These are phyloP conservation scores for Sebastolobus alascanus DNA, from an alignment of 2,797 vertebrate species.

Conservation along the genomic window DNA sequence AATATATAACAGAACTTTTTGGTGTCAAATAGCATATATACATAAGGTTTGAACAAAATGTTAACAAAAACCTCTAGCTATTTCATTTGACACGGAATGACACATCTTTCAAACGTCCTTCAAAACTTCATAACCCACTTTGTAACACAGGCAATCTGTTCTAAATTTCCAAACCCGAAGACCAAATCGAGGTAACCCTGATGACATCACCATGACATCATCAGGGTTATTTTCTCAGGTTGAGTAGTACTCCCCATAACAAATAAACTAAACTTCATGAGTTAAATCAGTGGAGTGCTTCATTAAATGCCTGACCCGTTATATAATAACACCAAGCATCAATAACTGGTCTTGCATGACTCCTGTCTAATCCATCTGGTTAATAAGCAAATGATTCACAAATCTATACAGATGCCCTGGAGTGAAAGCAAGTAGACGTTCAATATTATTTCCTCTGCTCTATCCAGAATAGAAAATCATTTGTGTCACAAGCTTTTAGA, in stretches of 20 bases:
- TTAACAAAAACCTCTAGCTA: not conserved
- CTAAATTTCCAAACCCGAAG: not conserved
- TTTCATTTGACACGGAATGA: not conserved
- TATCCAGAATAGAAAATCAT: not conserved
- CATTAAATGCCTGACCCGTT: constrained; percentile 3
- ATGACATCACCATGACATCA: not conserved
- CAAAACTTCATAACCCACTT: not conserved
- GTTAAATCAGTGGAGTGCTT: not conserved
- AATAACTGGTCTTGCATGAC: not conserved
- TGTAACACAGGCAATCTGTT: too few relatives aligned
- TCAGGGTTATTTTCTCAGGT: not conserved
- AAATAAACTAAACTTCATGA: not conserved
- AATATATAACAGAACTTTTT: not conserved
- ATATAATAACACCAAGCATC: not conserved
- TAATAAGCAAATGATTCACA: constrained; percentile 17
- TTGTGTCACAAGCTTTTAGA: not conserved
- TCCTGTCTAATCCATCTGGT: not conserved
- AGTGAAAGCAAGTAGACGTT: not conserved
- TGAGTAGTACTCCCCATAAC: too few relatives aligned
- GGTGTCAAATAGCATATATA: not conserved
- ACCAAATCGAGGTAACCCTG: not conserved
- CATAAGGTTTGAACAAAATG: not conserved
- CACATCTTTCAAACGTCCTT: not conserved
- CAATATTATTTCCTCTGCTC: not conserved
- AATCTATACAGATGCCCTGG: not conserved